phyloP scores from a whole-genome alignment of 2,888 invertebrate species.

The Lasius fuliginosus region DNA sequence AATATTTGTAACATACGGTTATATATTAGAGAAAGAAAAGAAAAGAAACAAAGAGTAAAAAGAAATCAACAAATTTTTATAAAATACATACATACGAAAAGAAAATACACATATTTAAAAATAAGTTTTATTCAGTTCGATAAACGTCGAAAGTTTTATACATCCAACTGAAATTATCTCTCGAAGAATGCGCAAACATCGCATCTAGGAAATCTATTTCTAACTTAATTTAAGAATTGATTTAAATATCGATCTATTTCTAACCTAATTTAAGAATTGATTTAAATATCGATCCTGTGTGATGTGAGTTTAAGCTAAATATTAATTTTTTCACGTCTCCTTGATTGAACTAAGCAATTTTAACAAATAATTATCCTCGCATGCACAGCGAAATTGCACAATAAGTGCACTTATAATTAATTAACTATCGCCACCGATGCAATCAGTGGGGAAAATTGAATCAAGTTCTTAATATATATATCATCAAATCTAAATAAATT shows the following conservation, averaged over 20 bases:
- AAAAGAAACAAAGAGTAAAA: neutral
- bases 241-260: constrained; percentile 2
- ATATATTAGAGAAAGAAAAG: constrained; percentile 24
- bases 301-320: constrained; percentile 2
- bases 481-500: neutral
- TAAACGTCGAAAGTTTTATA: constrained; percentile 25
- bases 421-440: neutral
- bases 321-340: constrained; percentile 9
- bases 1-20: constrained; percentile 20
- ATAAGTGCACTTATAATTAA: neutral
- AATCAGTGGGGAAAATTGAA: neutral
- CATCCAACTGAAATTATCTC: constrained; percentile 10
- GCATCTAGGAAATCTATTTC: neutral
- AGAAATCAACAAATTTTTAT: constrained; percentile 49
- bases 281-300: constrained; percentile 3
- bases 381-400: neutral
- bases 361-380: neutral
- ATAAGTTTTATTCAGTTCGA: constrained; percentile 44
- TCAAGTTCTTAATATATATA: neutral
- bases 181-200: neutral
- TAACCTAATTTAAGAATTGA: constrained; percentile 2
- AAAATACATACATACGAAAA: neutral
- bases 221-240: constrained; percentile 1
- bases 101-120: neutral
- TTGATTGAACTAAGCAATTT: constrained; percentile 14